Percentiles rank a stretch among this genome's conserved stretches.
phyloP scores from a whole-genome alignment of 2,797 vertebrate genomes.

The Amblyraja radiata region DNA sequence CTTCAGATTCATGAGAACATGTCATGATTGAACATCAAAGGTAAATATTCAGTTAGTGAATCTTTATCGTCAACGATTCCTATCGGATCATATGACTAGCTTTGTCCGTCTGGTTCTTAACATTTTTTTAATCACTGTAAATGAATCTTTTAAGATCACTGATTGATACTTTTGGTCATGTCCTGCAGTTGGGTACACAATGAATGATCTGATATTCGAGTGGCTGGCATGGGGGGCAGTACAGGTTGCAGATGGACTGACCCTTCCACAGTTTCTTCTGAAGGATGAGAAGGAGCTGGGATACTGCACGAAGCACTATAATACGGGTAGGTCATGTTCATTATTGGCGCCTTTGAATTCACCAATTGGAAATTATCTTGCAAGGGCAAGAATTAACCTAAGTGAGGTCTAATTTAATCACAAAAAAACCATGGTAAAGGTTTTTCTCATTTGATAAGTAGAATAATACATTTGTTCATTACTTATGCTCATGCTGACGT shows the following conservation, averaged over 20 bases:
- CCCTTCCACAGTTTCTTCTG: constrained; percentile 93
- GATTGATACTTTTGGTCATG: not conserved
- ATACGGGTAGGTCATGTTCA: constrained; percentile 71
- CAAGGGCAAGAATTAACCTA: not conserved
- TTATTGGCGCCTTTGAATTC: not conserved
- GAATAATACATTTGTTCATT: not conserved
- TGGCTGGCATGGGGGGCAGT: constrained; percentile 87
- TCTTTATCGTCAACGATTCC: not conserved
- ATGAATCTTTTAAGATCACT: not conserved
- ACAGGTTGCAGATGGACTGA: constrained; percentile 91
- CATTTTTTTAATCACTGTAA: not conserved
- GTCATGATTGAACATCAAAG: not conserved
- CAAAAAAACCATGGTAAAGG: not conserved
- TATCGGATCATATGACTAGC: not conserved
- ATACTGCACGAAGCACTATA: constrained; percentile 97
- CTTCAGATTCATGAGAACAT: not conserved
- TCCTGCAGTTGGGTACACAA: constrained; percentile 88
- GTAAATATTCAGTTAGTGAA: not conserved
- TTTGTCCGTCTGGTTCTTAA: not conserved
- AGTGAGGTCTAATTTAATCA: not conserved
- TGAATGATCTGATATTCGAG: constrained; percentile 97
- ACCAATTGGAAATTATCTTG: not conserved
- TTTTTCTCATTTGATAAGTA: not conserved
- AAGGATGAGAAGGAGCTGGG: constrained; percentile 92
- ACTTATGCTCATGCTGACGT: too few relatives aligned